A percentile compares a stretch with the other conserved stretches of the same genome.
phyloP scores from a whole-genome alignment of 2,888 invertebrate species.

The Argyresthia albistria region DNA sequence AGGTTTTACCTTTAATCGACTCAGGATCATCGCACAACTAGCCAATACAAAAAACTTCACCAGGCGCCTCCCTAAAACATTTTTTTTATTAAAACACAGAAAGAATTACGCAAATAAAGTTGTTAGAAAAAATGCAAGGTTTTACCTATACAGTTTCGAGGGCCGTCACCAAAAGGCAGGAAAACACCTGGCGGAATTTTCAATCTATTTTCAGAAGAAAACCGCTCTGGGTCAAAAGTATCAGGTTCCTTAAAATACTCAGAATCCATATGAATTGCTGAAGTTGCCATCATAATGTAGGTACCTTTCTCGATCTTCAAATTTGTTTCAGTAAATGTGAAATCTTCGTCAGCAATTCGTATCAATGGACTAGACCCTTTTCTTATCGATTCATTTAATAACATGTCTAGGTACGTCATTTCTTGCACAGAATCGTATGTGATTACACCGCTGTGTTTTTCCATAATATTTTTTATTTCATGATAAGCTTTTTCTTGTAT shows the following conservation, averaged over 20 bases:
- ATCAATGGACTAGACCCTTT: constrained; percentile 26
- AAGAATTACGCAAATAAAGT: neutral
- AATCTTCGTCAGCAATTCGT: constrained; percentile 20
- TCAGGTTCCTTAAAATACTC: constrained; percentile 16
- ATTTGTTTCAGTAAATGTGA: constrained; percentile 28
- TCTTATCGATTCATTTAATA: constrained; percentile 39
- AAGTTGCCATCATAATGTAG: constrained; percentile 16
- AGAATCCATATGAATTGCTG: too few species aligned
- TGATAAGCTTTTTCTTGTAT: constrained; percentile 33
- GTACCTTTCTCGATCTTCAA: constrained; percentile 23
- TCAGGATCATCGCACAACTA: constrained; percentile 3
- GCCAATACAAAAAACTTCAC: constrained; percentile 15
- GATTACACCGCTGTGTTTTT: constrained; percentile 22
- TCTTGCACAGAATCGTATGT: too few species aligned
- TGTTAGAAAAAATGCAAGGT: too few species aligned
- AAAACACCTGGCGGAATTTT: constrained; percentile 21
- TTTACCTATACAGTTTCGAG: constrained; percentile 41
- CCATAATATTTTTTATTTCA: constrained; percentile 32
- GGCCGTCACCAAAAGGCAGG: constrained; percentile 40
- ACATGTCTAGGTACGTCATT: constrained; percentile 42
- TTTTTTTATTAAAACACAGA: too few species aligned
- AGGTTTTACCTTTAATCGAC: constrained; percentile 12
- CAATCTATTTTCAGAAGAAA: constrained; percentile 12
- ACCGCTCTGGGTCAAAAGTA: constrained; percentile 18
- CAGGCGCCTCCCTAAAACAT: constrained; percentile 14